A percentile compares a stretch with the other conserved stretches of the same genome.
Conservation (phyloP, 2,888 invertebrate species). For the Pyrocoelia pectoralis region DNA sequence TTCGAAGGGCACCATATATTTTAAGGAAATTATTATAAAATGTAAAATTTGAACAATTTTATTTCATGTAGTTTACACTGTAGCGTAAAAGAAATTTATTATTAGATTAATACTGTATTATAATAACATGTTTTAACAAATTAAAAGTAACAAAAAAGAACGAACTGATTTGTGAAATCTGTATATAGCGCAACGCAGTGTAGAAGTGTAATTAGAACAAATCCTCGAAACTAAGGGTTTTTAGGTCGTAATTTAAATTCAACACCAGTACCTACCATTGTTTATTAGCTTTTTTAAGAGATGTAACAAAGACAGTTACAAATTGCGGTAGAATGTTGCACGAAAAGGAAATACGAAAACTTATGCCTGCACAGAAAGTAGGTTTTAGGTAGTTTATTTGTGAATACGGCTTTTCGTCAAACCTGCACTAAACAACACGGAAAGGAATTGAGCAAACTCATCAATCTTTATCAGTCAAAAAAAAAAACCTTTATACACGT, state of each 20-base stretch:
- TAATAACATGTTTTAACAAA: too few species aligned
- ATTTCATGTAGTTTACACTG: too few species aligned
- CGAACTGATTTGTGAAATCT: too few species aligned
- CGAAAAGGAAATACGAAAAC: conserved; percentile 12
- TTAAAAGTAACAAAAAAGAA: too few species aligned
- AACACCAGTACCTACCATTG: neutral
- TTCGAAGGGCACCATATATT: too few species aligned
- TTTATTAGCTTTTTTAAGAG: conserved; percentile 7
- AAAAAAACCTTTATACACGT: conserved; percentile 21
- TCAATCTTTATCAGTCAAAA: conserved; percentile 34
- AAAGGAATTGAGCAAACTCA: conserved; percentile 25
- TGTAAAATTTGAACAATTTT: too few species aligned
- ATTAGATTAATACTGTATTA: too few species aligned
- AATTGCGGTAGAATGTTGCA: conserved; percentile 7
- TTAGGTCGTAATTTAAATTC: conserved; percentile 4
- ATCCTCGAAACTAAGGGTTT: neutral
- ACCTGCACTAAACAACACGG: conserved; percentile 18
- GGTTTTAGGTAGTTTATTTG: conserved; percentile 16
- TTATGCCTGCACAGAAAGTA: neutral
- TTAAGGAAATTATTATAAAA: too few species aligned
- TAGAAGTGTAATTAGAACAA: neutral
- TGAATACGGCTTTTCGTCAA: conserved; percentile 19
- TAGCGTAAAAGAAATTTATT: too few species aligned
- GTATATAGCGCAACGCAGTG: neutral
- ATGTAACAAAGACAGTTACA: conserved; percentile 12